Percentiles rank a stretch among this genome's conserved stretches.
Conservation (phyloP, 2,113 vertebrate genomes). For the Oostethus manadensis region DNA sequence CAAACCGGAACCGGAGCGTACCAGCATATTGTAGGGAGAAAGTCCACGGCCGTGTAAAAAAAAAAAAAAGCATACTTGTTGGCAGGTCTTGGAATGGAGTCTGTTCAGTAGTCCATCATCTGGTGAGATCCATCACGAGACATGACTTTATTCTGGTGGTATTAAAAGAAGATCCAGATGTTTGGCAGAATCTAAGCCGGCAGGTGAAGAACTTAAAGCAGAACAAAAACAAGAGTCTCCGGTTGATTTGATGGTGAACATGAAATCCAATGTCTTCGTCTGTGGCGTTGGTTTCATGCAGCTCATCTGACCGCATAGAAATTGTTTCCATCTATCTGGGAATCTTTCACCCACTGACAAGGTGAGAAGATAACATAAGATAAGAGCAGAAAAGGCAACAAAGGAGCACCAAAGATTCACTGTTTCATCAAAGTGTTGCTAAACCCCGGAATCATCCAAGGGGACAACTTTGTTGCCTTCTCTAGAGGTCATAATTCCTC, state of each 20-base stretch:
- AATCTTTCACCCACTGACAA: slow-evolving; percentile 3
- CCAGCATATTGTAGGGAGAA: too few species aligned
- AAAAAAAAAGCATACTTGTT: too few species aligned
- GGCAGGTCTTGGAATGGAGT: background rate
- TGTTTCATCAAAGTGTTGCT: slow-evolving; percentile 17
- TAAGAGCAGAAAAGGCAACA: slow-evolving; percentile 1
- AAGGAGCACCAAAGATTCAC: slow-evolving; percentile 18
- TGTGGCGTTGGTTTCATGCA: background rate
- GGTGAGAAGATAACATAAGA: too few species aligned
- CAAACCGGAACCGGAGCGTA: too few species aligned
- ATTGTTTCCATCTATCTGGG: slow-evolving; percentile 7
- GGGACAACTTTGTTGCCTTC: slow-evolving; percentile 14
- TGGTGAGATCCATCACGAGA: background rate
- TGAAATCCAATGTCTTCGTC: background rate
- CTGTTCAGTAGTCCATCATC: background rate
- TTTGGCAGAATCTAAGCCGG: background rate
- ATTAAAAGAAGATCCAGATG: slow-evolving; percentile 7
- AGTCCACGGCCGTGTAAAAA: too few species aligned
- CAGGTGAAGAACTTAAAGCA: slow-evolving; percentile 4
- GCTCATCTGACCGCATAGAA: background rate
- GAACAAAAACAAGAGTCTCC: background rate
- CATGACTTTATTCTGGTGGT: background rate
- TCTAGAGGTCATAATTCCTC: slow-evolving; percentile 27
- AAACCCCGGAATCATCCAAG: slow-evolving; percentile 11
- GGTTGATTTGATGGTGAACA: background rate